Conservation (phyloP, 1,140 invertebrate genomes). For the Calephelis nemesis region DNA sequence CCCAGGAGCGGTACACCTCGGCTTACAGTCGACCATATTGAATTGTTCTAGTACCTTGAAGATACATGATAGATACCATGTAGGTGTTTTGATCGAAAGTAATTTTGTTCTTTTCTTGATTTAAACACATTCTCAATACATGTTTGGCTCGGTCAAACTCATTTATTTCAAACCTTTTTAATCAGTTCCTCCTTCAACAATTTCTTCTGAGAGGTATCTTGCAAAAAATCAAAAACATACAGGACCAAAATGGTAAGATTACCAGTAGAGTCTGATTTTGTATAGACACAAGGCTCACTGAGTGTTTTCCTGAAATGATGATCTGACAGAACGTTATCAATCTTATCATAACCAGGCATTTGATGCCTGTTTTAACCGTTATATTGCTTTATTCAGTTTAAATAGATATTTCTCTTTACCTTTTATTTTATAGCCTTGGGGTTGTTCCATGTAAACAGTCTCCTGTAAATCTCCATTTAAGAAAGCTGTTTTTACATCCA, state of each 20-base stretch:
- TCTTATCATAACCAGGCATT: background rate
- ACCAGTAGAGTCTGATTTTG: background rate
- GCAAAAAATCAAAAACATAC: background rate
- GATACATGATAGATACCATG: background rate
- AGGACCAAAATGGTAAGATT: background rate
- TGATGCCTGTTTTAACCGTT: background rate
- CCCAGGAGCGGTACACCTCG: constrained; percentile 20
- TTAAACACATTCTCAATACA: background rate
- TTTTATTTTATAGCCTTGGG: background rate
- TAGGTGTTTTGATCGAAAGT: constrained; percentile 1
- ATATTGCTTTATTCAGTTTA: background rate
- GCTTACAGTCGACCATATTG: background rate
- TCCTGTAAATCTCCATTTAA: background rate
- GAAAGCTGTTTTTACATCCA: background rate
- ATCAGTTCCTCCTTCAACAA: background rate
- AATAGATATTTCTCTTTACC: background rate
- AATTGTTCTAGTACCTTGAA: constrained; percentile 15
- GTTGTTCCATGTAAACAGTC: background rate
- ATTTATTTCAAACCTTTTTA: background rate
- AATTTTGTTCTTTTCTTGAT: background rate
- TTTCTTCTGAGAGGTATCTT: background rate
- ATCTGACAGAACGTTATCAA: background rate
- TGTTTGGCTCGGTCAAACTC: background rate
- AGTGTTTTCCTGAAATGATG: background rate
- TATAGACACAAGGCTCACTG: constrained; percentile 1